phyloP scores from a whole-genome alignment of 1,140 invertebrate genomes.

The Ditylenchus dipsaci region DNA sequence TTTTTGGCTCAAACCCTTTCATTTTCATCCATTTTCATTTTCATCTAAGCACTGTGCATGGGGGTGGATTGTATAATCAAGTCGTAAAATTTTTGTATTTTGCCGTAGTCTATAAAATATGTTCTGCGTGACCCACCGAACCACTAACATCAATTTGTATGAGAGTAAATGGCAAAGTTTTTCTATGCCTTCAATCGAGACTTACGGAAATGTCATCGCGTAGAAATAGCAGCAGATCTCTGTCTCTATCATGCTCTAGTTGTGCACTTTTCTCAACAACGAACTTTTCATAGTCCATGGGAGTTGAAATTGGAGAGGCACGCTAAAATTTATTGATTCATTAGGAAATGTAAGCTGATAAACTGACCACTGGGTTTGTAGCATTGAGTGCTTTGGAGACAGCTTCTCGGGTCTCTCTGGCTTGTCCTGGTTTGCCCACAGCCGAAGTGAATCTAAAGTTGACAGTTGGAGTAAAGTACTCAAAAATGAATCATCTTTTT shows the following conservation, averaged over 20 bases:
- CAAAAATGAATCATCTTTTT: too few species aligned
- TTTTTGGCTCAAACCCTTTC: too few species aligned
- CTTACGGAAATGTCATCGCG: slow-evolving; percentile 41
- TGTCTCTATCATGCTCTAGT: slow-evolving; percentile 33
- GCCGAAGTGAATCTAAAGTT: slow-evolving; percentile 42
- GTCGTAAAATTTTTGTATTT: too few species aligned
- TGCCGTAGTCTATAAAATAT: too few species aligned
- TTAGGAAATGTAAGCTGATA: not conserved
- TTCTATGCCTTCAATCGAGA: not conserved
- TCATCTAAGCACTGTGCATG: too few species aligned
- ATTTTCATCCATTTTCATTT: too few species aligned
- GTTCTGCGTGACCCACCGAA: too few species aligned
- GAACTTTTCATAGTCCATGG: slow-evolving; percentile 43
- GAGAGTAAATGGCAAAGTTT: too few species aligned
- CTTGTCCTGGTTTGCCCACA: slow-evolving; percentile 37
- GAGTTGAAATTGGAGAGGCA: slow-evolving; percentile 26
- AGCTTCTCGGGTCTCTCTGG: slow-evolving; percentile 39
- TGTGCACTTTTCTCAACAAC: slow-evolving; percentile 41
- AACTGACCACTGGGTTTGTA: slow-evolving; percentile 31
- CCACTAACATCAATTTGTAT: too few species aligned
- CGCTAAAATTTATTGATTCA: slow-evolving; percentile 19
- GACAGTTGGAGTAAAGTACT: too few species aligned
- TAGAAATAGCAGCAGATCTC: slow-evolving; percentile 41
- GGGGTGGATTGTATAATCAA: too few species aligned
- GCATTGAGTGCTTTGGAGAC: slow-evolving; percentile 37